Base-by-base conservation (phyloP, 2,797 vertebrate genomes). In the Sebastes steindachneri region DNA sequence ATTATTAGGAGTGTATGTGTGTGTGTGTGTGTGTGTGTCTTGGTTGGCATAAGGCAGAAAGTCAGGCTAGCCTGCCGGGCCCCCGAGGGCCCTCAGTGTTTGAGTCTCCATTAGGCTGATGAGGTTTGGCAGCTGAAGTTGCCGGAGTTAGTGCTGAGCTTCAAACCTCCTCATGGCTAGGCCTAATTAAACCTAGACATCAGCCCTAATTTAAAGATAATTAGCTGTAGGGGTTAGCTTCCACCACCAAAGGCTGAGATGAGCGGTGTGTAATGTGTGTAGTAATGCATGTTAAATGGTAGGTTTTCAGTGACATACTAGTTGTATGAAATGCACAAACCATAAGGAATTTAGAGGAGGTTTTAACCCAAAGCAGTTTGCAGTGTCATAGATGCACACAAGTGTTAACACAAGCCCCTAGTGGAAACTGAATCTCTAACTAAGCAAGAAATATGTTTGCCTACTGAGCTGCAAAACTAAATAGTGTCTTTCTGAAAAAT, bases 41-140 rank as follows among this genome's bases (percentile, higher is more conserved):
- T 75, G 60, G 69, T 66, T 82, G 79, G 82, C 72, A 82, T 75
- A 55, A 79, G 77, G 75, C 79, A 89, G 82, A 79, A 82, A 92
- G 80, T 90, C 60, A 73, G 82, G 68, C 82, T 85, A 80, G 83
- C 79, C 92, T 93, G 91, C 86, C 76, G 82, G 86, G 86, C 82
- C 93, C 93, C 89, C 14, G 87, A 88, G 89, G 93, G 93, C 91
- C 91, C 86, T 85, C 69, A 3, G 68, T 81, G 87, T 88, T 88
- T 94, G 94, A 95, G 93, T 90, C 90, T 93, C 93, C 92, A 96
- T 96, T 96, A 95, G 87, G 89, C 88, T 96, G 95, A 96, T 95
- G 86, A 94, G 94, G 90, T 89, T 91, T 95, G 95, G 95, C 96
- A 96, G 93, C 92, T 92, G 86, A 88, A 89, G 94, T 91, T 91